These are phyloP conservation scores for Ochlodes sylvanus DNA, from an alignment of 2,888 invertebrate genomes.

Conservation along the genomic window DNA sequence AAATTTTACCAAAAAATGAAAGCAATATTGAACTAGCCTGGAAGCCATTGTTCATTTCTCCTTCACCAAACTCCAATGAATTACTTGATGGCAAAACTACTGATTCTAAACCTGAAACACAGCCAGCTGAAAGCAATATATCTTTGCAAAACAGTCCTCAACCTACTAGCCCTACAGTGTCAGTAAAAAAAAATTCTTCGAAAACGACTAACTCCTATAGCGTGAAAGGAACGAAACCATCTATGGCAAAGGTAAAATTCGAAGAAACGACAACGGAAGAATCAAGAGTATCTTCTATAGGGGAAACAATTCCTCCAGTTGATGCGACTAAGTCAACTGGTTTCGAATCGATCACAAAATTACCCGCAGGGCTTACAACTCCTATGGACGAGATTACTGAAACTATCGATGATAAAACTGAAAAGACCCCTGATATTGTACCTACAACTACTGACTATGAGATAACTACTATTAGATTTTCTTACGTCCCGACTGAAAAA, in stretches of 20 bases:
- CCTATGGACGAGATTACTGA: slow-evolving; percentile 68
- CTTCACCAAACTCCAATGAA: slow-evolving; percentile 49
- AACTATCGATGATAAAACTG: slow-evolving; percentile 57
- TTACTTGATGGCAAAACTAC: slow-evolving; percentile 50
- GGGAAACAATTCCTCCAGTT: slow-evolving; percentile 63
- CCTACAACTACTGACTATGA: slow-evolving; percentile 66
- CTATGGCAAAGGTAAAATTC: slow-evolving; percentile 51
- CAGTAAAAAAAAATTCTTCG: slow-evolving; percentile 37
- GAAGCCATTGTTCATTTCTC: slow-evolving; percentile 57
- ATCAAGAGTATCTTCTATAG: slow-evolving; percentile 48
- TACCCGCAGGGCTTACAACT: slow-evolving; percentile 74
- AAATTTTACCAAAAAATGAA: slow-evolving; percentile 63
- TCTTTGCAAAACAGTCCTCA: slow-evolving; percentile 63
- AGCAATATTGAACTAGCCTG: slow-evolving; percentile 61
- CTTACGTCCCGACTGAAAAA: slow-evolving; percentile 69
- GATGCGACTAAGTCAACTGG: slow-evolving; percentile 67
- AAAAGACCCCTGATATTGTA: slow-evolving; percentile 48
- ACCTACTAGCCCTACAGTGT: slow-evolving; percentile 52
- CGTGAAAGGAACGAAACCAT: slow-evolving; percentile 52
- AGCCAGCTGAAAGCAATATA: slow-evolving; percentile 69
- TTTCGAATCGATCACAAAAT: slow-evolving; percentile 81
- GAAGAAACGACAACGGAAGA: slow-evolving; percentile 55
- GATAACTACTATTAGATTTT: slow-evolving; percentile 77
- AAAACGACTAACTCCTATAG: slow-evolving; percentile 16
- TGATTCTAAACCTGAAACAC: slow-evolving; percentile 63